A percentile compares a stretch with the other conserved stretches of the same genome.
phyloP scores from a whole-genome alignment of 2,797 vertebrate species.

The Oryzias dopingdopingensis region DNA sequence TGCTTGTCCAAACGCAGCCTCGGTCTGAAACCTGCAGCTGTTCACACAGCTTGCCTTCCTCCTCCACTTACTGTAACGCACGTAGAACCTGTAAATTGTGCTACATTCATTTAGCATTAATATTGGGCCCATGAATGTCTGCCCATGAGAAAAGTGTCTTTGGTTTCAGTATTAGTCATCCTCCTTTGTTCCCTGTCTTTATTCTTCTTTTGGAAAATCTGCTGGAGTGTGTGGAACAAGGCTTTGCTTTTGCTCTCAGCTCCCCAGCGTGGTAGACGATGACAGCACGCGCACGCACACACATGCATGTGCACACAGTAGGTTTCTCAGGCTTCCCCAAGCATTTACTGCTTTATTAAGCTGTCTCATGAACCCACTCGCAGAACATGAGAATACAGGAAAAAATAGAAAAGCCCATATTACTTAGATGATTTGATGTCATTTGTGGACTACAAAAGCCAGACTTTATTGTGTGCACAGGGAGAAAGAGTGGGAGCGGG shows the following conservation, averaged over 20 bases:
- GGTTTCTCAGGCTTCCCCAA: conserved; percentile 63
- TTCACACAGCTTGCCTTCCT: conserved; percentile 60
- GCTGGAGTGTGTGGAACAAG: conserved; percentile 49
- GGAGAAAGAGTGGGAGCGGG: conserved; percentile 50
- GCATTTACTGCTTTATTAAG: conserved; percentile 80
- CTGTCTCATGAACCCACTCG: conserved; percentile 78
- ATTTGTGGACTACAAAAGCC: conserved; percentile 76
- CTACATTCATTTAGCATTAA: conserved; percentile 58
- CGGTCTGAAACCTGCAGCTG: conserved; percentile 61
- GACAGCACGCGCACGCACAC: conserved; percentile 34
- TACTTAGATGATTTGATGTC: conserved; percentile 79
- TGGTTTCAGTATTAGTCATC: conserved; percentile 58
- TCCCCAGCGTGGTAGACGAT: conserved; percentile 62
- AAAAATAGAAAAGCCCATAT: conserved; percentile 73
- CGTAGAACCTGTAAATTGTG: conserved; percentile 62
- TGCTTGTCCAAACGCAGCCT: conserved; percentile 46
- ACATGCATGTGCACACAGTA: conserved; percentile 21
- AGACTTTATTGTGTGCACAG: conserved; percentile 71
- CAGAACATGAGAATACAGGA: conserved; percentile 74
- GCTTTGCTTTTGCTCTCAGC: conserved; percentile 59
- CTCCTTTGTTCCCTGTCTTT: conserved; percentile 60
- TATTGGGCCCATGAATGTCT: conserved; percentile 55
- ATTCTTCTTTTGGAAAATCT: conserved; percentile 56
- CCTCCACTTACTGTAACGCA: conserved; percentile 28
- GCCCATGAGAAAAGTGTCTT: conserved; percentile 59